Evolutionary conservation across 1,140 invertebrate genomes (phyloP).

Genomic region (Elymnias hypermnestra): DNA sequence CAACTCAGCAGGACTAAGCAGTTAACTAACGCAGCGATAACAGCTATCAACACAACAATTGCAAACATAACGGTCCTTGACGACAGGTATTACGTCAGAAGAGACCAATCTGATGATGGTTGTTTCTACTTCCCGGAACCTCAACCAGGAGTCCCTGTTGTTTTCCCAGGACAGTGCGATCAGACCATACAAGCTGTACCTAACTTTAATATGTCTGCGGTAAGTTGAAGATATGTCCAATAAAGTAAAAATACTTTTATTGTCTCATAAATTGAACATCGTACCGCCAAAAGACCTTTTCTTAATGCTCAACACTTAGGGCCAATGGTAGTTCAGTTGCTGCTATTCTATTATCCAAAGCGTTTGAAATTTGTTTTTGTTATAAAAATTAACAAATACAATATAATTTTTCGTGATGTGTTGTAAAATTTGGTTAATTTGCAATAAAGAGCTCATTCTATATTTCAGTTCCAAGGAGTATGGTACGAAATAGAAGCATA

Average conservation of each 20-base stretch:
- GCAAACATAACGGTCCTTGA: constrained; percentile 35
- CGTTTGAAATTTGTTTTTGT: too few relatives aligned
- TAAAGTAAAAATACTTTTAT: too few relatives aligned
- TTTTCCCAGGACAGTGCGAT: constrained; percentile 54
- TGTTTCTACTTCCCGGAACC: constrained; percentile 61
- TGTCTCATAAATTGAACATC: too few relatives aligned
- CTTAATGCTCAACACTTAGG: too few relatives aligned
- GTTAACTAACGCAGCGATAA: constrained; percentile 18
- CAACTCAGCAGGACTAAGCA: constrained; percentile 43
- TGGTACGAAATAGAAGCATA: constrained; percentile 54
- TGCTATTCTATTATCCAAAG: too few relatives aligned
- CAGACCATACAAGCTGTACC: constrained; percentile 28
- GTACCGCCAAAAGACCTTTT: too few relatives aligned
- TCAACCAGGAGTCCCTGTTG: constrained; percentile 31
- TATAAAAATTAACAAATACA: too few relatives aligned
- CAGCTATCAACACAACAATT: constrained; percentile 33
- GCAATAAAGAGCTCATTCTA: too few relatives aligned
- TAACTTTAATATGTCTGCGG: constrained; percentile 39
- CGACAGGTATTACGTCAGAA: constrained; percentile 32
- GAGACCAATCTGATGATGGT: constrained; percentile 35
- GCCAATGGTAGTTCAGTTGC: too few relatives aligned
- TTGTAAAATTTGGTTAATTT: too few relatives aligned
- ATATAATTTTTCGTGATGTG: too few relatives aligned
- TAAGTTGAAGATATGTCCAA: too few relatives aligned
- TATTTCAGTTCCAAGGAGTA: constrained; percentile 41